phyloP scores from a whole-genome alignment of 2,797 vertebrate species.

The Hoplostethus mediterraneus region DNA sequence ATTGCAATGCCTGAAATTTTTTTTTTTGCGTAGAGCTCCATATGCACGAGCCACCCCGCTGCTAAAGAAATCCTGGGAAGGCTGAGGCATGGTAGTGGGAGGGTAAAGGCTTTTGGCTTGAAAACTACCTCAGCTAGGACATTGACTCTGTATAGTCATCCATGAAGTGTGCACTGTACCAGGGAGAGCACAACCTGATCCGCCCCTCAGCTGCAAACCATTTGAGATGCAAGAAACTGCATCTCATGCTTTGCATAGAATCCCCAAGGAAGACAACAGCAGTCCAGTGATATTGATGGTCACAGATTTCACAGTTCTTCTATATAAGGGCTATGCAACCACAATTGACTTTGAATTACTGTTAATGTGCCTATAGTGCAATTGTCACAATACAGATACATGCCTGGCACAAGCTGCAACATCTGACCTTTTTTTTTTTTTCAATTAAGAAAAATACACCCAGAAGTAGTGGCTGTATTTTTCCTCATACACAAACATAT shows the following conservation, averaged over 20 bases:
- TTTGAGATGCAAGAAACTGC: neutral
- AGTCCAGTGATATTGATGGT: neutral
- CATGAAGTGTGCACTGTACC: neutral
- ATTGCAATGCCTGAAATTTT: neutral
- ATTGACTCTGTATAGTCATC: neutral
- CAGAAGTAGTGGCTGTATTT: no score
- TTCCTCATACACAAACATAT: no score
- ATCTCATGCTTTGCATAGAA: neutral
- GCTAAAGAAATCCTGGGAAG: no score
- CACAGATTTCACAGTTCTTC: no score
- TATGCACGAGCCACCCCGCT: no score
- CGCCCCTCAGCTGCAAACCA: neutral
- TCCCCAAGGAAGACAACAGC: neutral
- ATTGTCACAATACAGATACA: no score
- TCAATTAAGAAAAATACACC: no score
- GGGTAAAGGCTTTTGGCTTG: neutral
- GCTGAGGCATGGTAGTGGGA: neutral
- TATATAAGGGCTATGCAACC: no score
- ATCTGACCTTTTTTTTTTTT: no score
- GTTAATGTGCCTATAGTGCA: no score
- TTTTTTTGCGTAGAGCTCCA: neutral
- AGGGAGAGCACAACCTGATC: neutral
- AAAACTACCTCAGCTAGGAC: neutral
- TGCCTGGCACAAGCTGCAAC: no score
- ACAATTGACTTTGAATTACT: no score